These are phyloP conservation scores for Stegodyphus mimosarum DNA, from an alignment of 1,140 invertebrate genomes.

Conservation along the genomic window DNA sequence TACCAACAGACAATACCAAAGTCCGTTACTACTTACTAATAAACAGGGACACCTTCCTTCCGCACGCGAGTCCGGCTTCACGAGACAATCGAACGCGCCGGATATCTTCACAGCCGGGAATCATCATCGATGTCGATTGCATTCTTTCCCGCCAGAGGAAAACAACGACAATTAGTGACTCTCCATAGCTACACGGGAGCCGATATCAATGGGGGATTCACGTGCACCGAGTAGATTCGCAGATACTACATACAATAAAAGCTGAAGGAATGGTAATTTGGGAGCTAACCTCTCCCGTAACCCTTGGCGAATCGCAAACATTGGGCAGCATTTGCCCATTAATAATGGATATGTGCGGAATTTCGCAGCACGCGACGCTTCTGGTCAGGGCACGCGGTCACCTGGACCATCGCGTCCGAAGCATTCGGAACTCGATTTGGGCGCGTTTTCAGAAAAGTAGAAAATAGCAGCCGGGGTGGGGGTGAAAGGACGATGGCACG, in stretches of 20 bases:
- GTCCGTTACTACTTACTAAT: conserved; percentile 13
- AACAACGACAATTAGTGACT: conserved; percentile 49
- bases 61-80: not conserved
- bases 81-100: not conserved
- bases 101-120: conserved; percentile 17
- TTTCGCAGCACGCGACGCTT: not conserved
- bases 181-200: conserved; percentile 9
- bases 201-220: conserved; percentile 51
- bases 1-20: not conserved
- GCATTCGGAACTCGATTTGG: conserved; percentile 33
- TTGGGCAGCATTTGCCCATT: conserved; percentile 41
- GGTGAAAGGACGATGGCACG: conserved; percentile 20
- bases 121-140: conserved; percentile 17
- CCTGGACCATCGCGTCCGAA: conserved; percentile 7
- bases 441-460: conserved; percentile 39
- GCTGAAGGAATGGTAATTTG: conserved; percentile 39
- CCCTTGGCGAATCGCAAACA: conserved; percentile 46
- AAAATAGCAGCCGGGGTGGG: conserved; percentile 12
- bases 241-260: conserved; percentile 2
- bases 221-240: conserved; percentile 1
- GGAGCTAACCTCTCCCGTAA: conserved; percentile 33
- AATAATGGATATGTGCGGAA: conserved; percentile 49
- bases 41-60: not conserved
- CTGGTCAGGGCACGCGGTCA: conserved; percentile 36
- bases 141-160: not conserved